A percentile compares a stretch with the other conserved stretches of the same genome.
These are phyloP conservation scores for Hofmannophila pseudospretella DNA, from an alignment of 2,888 invertebrate genomes.

Conservation along the genomic window DNA sequence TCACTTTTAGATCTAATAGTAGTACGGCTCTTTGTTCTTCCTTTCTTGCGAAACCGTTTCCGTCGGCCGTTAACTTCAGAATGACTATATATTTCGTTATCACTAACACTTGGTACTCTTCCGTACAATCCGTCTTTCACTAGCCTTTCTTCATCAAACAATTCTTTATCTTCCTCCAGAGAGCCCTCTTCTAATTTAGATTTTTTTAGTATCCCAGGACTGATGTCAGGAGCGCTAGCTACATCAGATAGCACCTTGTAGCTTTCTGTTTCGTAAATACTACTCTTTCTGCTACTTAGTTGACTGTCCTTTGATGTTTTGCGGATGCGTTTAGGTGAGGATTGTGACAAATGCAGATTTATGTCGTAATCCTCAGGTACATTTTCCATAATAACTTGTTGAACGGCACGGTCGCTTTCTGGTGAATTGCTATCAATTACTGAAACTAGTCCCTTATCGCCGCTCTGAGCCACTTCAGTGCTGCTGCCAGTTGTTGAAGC, in stretches of 20 bases:
- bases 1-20: conserved; percentile 70
- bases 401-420: conserved; percentile 44
- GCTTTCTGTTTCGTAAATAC: conserved; percentile 74
- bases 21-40: conserved; percentile 59
- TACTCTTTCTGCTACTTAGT: conserved; percentile 57
- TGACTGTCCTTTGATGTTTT: conserved; percentile 58
- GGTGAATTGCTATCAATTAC: conserved; percentile 39
- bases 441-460: conserved; percentile 48
- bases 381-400: conserved; percentile 53
- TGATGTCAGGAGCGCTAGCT: conserved; percentile 44
- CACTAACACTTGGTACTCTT: conserved; percentile 68
- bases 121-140: conserved; percentile 53
- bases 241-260: conserved; percentile 72
- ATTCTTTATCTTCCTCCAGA: conserved; percentile 45
- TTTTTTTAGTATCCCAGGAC: conserved; percentile 56
- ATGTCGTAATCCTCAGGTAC: conserved; percentile 44
- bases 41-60: conserved; percentile 67
- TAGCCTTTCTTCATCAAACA: conserved; percentile 36
- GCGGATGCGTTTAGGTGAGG: conserved; percentile 43
- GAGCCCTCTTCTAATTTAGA: conserved; percentile 43
- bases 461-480: conserved; percentile 37
- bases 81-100: conserved; percentile 69
- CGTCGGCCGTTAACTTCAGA: conserved; percentile 62
- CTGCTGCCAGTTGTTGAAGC: conserved; percentile 50
- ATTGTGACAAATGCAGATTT: conserved; percentile 39